These are phyloP conservation scores for Scolopax rusticola DNA, from an alignment of 2,797 vertebrate species.

Conservation along the genomic window DNA sequence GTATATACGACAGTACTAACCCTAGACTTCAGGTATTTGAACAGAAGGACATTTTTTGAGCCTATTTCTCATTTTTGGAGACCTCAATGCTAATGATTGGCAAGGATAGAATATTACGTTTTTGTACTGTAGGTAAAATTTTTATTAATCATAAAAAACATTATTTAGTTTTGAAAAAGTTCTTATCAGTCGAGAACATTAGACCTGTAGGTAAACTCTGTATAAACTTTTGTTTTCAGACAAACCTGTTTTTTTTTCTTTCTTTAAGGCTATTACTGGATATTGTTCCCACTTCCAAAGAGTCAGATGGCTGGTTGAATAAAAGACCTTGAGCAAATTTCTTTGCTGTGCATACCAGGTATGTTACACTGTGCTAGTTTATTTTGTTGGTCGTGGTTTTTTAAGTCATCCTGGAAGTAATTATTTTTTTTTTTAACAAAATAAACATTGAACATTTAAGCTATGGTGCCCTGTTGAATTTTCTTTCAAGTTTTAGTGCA, in stretches of 20 bases:
- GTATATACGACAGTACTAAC: not conserved
- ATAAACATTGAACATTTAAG: not conserved
- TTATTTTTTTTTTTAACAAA: not conserved
- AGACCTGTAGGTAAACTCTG: not conserved
- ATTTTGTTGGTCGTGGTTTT: not conserved
- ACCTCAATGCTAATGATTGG: not conserved
- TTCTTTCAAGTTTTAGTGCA: not conserved
- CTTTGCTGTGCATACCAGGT: conserved; percentile 31
- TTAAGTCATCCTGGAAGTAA: not conserved
- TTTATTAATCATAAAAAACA: rapidly evolving
- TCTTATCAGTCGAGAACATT: not conserved
- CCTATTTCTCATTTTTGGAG: not conserved
- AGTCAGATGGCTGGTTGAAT: not conserved
- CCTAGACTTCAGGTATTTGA: not conserved
- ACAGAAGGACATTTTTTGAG: not conserved
- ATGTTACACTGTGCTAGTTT: not conserved
- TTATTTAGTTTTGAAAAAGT: rapidly evolving
- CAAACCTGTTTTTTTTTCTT: not conserved
- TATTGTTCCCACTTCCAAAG: not conserved
- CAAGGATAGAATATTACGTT: rapidly evolving
- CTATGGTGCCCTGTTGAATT: not conserved
- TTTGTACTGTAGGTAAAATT: not conserved
- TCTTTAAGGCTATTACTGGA: not conserved
- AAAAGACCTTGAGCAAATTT: conserved; percentile 23
- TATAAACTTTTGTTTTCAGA: not conserved